A percentile compares a stretch with the other conserved stretches of the same genome.
These are phyloP conservation scores for Cacatua alba DNA, from an alignment of 2,113 vertebrate species.

Conservation along the genomic window DNA sequence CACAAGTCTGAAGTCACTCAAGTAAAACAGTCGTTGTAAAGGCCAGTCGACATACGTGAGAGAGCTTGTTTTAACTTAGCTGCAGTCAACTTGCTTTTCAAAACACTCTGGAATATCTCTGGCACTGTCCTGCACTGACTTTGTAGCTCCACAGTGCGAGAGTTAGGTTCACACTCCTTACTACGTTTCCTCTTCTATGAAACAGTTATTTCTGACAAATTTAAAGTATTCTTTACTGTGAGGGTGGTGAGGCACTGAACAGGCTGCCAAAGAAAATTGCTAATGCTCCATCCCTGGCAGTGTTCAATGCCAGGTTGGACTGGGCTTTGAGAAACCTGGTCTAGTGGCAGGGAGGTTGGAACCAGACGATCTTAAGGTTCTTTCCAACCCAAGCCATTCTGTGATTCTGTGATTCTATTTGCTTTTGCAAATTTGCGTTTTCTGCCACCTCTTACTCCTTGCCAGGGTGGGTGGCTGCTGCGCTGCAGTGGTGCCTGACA, in stretches of 20 bases:
- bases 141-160: neutral
- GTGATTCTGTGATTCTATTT: neutral
- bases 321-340: neutral
- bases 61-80: neutral
- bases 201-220: neutral
- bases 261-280: neutral
- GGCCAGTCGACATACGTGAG: neutral
- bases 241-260: neutral
- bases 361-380: neutral
- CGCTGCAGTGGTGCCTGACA: neutral
- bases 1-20: neutral
- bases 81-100: neutral
- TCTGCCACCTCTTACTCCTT: neutral
- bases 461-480: neutral
- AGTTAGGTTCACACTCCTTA: neutral
- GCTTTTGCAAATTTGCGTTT: neutral
- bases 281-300: neutral
- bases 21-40: neutral
- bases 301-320: neutral
- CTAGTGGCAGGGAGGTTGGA: neutral
- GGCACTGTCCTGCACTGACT: neutral
- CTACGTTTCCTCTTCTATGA: neutral
- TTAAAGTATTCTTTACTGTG: neutral
- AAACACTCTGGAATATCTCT: neutral
- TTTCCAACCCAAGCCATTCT: neutral